Evolutionary conservation across 2,888 invertebrate genomes (phyloP).

Genomic region (Adineta ricciae): DNA sequence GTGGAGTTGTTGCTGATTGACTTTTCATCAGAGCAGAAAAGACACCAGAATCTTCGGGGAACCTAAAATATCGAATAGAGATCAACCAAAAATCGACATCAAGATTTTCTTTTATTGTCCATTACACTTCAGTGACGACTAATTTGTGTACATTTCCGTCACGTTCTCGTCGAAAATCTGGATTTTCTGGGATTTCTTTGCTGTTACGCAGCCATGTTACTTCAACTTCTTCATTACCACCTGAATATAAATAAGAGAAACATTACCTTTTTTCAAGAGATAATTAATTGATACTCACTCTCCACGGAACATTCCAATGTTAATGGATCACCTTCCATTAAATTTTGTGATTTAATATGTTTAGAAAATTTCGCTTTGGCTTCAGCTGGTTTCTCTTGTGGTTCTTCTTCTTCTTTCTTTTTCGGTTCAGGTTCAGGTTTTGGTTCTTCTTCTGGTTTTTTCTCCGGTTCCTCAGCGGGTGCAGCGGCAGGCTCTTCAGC

Average conservation of each 20-base stretch:
- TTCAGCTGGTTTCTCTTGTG: slow-evolving; percentile 13
- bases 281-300: slow-evolving; percentile 49
- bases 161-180: slow-evolving; percentile 85
- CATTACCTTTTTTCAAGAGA: not conserved
- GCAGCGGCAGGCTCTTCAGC: slow-evolving; percentile 45
- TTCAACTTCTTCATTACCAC: not conserved
- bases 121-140: slow-evolving; percentile 64
- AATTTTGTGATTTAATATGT: slow-evolving; percentile 68
- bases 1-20: slow-evolving; percentile 43
- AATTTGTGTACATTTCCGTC: slow-evolving; percentile 75
- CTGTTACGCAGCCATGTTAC: slow-evolving; percentile 84
- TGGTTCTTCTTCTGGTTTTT: not conserved
- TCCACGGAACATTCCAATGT: slow-evolving; percentile 71
- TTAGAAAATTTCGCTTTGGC: slow-evolving; percentile 32
- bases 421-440: not conserved
- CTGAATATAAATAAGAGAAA: not conserved
- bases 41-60: slow-evolving; percentile 84
- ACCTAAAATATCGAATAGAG: slow-evolving; percentile 55
- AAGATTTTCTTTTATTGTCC: no score
- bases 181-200: slow-evolving; percentile 87
- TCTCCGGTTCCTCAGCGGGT: slow-evolving; percentile 43
- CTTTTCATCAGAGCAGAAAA: slow-evolving; percentile 96
- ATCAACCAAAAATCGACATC: no score
- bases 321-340: slow-evolving; percentile 74
- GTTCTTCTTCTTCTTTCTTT: slow-evolving; percentile 5